Conservation (phyloP, 2,888 invertebrate genomes). For the Xestia sexstrigata region DNA sequence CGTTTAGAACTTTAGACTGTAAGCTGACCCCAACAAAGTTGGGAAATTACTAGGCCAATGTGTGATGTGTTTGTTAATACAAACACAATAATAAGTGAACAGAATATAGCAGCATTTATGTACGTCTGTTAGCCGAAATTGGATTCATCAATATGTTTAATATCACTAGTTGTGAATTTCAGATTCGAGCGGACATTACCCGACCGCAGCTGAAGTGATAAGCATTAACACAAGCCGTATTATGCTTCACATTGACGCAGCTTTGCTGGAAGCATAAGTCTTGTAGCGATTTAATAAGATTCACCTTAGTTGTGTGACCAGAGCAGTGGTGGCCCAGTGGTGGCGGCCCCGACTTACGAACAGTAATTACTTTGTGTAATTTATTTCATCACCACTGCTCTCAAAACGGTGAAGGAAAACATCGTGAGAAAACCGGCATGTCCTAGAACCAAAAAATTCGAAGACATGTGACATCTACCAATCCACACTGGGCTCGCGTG, state of each 20-base stretch:
- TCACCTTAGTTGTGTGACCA: too few species aligned
- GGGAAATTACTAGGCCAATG: not conserved
- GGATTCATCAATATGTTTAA: not conserved
- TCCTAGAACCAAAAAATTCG: too few species aligned
- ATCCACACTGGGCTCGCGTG: too few species aligned
- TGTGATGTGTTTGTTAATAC: too few species aligned
- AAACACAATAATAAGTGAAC: not conserved
- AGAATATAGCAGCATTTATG: not conserved
- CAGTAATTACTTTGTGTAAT: too few species aligned
- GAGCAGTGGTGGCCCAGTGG: too few species aligned
- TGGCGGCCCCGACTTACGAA: too few species aligned
- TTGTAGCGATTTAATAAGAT: not conserved
- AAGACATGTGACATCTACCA: too few species aligned
- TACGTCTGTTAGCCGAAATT: not conserved
- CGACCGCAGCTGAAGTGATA: not conserved
- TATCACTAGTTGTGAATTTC: not conserved
- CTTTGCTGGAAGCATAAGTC: not conserved
- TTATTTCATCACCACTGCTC: too few species aligned
- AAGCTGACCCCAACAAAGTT: not conserved
- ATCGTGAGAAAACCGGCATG: too few species aligned
- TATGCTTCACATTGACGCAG: not conserved
- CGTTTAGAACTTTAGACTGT: not conserved
- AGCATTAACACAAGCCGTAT: not conserved
- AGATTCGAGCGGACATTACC: not conserved
- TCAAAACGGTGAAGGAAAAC: too few species aligned